Evolutionary conservation across 2,888 invertebrate species (phyloP).

Genomic region (Nebria salina): DNA sequence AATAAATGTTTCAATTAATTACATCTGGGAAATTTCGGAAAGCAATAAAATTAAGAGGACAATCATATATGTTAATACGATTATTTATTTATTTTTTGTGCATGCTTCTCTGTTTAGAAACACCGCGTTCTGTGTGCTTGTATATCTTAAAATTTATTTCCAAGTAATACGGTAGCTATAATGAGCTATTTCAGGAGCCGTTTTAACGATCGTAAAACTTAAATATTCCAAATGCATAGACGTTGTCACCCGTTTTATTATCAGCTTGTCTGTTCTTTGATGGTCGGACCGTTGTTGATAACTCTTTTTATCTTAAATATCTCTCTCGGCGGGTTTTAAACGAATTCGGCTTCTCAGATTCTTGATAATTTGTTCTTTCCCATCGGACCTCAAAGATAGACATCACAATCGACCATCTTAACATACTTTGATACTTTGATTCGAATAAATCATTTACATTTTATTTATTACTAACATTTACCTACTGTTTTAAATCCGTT

Average conservation of each 20-base stretch:
- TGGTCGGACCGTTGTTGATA: conserved; percentile 1
- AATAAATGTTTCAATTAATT: conserved; percentile 29
- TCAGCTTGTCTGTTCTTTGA: conserved; percentile 6
- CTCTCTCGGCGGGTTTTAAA: not conserved
- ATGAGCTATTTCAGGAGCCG: conserved; percentile 14
- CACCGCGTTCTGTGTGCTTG: conserved; percentile 2
- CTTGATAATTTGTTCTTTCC: not conserved
- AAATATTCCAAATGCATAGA: conserved; percentile 26
- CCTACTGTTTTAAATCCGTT: not conserved
- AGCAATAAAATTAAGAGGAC: conserved; percentile 17
- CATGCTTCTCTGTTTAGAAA: not conserved
- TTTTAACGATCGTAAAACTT: conserved; percentile 21
- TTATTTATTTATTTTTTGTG: conserved; percentile 8
- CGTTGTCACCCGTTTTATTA: conserved; percentile 15
- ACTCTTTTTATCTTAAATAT: conserved; percentile 13
- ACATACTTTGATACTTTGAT: not conserved
- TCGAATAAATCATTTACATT: not conserved
- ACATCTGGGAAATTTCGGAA: conserved; percentile 11
- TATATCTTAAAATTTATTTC: conserved; percentile 8
- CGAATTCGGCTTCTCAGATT: not conserved
- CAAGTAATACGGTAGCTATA: conserved; percentile 28
- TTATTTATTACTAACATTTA: not conserved
- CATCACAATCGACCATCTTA: not conserved
- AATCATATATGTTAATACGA: conserved; percentile 17
- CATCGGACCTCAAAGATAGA: not conserved